These are phyloP conservation scores for cat (Felis catus) DNA, from an alignment of 2,113 vertebrate genomes.

Conservation along the genomic window DNA sequence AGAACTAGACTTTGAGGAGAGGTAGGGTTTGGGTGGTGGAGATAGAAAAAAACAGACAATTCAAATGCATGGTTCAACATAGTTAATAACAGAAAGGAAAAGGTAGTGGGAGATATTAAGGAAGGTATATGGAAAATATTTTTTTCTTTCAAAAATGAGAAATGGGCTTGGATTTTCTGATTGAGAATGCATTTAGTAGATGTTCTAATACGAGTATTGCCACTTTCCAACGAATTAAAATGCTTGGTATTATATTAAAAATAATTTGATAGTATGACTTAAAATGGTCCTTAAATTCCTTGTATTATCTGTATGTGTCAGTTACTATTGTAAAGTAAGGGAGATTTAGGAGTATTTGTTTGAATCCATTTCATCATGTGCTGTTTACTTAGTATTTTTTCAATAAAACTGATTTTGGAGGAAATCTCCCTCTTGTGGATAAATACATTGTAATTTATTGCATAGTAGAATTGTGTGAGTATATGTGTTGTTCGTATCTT, in stretches of 20 bases:
- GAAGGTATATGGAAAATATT: not conserved
- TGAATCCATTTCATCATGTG: not conserved
- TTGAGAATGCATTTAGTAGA: not conserved
- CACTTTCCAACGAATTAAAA: not conserved
- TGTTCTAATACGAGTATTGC: not conserved
- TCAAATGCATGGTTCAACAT: not conserved
- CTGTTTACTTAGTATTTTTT: conserved; percentile 6
- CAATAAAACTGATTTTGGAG: not conserved
- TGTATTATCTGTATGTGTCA: not conserved
- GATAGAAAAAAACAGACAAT: not conserved
- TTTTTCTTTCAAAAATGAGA: not conserved
- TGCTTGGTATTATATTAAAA: not conserved
- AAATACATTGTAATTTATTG: not conserved
- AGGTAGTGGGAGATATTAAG: not conserved
- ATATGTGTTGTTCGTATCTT: not conserved
- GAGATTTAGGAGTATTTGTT: not conserved
- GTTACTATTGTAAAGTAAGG: not conserved
- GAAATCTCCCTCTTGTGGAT: not conserved
- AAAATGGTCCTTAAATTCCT: not conserved
- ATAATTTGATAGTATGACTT: not conserved
- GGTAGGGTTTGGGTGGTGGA: not conserved
- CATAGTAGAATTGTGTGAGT: not conserved
- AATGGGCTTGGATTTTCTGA: not conserved
- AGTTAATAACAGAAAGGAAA: not conserved
- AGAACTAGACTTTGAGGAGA: not conserved